Evolutionary conservation across 1,140 invertebrate genomes (phyloP), one percentile per base, ranked within the genome.

Genomic region (Apis florea): DNA sequence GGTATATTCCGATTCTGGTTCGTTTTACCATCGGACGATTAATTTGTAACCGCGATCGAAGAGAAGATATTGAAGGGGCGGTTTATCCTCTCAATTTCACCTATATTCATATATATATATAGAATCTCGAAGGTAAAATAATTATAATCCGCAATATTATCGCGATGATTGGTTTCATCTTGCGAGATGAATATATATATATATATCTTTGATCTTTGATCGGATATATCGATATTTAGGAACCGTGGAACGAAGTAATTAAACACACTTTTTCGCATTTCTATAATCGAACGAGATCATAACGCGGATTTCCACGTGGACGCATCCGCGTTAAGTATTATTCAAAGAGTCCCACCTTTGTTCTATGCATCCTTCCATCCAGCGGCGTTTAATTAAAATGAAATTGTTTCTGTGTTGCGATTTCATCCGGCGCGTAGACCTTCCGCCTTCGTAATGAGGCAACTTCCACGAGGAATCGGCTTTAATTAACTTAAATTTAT

Each of bases 401-500:
- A 87, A 87, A 83, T 84, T 87, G 82, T 85, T 68, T 69, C 74
- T 53, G 56, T 73, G 47, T 75, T 40, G 51, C 77, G 77, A 86
- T 78, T 76, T 83, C 79, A 83, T 86, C 74, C 79, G 75, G 72
- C 61, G 64, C 67, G 76, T 86, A 58, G 85, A 86, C 78, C 58
- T 59, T 64, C 72, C 56, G 61, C 68, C 72, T 71, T 78, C 78
- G 56, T 86, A 86, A 86, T 79, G 85, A 84, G 67, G 69, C 61
- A 86, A 86, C 82, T 84, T 84, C 68, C 78, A 66, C 58, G 74
- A 74, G 64, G 63, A 82, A 86, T 87, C 84, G 85, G 72, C 73
- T 58, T 83, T 87, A 87, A 87, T 87, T 87, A 87, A 87, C 85
- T 76, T 63, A 83, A 87, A 87, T 87, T 87, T 87, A 87, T 87